Evolutionary conservation across 1,140 invertebrate genomes (phyloP).

Genomic region (Drosophila nigrodunni): DNA sequence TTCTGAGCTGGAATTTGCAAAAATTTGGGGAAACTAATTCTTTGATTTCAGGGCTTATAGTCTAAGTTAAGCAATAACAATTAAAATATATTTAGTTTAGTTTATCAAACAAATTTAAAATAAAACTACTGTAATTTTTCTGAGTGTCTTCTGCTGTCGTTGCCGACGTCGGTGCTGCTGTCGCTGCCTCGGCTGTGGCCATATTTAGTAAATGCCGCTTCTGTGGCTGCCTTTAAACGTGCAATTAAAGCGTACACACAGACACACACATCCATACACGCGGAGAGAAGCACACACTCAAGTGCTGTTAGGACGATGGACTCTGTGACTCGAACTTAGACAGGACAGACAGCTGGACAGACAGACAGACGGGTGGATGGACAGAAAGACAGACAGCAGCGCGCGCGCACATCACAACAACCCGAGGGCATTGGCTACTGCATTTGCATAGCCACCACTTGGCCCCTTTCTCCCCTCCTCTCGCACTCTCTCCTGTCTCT

Average conservation of each 20-base stretch:
- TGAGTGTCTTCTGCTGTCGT: slow-evolving; percentile 1
- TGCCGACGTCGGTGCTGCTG: slow-evolving; percentile 24
- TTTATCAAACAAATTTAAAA: no score
- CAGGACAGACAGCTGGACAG: slow-evolving; percentile 6
- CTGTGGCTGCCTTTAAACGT: slow-evolving; percentile 81
- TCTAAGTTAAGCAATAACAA: no score
- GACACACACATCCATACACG: slow-evolving; percentile 23
- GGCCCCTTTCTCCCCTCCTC: background rate
- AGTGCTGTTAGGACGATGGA: slow-evolving; percentile 43
- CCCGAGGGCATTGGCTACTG: slow-evolving; percentile 84
- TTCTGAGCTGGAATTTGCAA: no score
- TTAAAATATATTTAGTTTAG: no score
- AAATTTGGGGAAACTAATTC: no score
- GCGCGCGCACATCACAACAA: slow-evolving; percentile 81
- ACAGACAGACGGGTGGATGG: slow-evolving; percentile 19
- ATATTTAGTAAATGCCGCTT: slow-evolving; percentile 83
- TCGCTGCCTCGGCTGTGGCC: slow-evolving; percentile 46
- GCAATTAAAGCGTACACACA: slow-evolving; percentile 74
- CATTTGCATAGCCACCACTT: slow-evolving; percentile 81
- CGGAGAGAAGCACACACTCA: background rate
- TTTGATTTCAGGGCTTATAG: no score
- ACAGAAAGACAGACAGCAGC: slow-evolving; percentile 47
- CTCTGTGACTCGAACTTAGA: slow-evolving; percentile 22
- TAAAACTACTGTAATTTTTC: background rate
- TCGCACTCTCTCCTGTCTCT: background rate